A percentile compares a stretch with the other conserved stretches of the same genome.
These are phyloP conservation scores for Marmota monax DNA, from an alignment of 2,113 vertebrate genomes.

Conservation along the genomic window DNA sequence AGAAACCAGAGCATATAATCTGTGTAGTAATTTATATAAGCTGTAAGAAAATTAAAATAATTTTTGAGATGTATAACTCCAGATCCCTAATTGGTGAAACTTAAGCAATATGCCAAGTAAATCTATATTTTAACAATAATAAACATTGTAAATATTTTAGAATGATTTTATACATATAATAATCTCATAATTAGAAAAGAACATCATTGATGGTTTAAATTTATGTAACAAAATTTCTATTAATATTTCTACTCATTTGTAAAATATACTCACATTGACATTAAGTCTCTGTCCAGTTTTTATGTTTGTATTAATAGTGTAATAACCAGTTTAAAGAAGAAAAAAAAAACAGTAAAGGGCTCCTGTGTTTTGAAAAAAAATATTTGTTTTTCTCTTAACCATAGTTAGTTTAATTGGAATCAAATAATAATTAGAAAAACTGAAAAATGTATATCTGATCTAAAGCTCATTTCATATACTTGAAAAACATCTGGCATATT, in stretches of 20 bases:
- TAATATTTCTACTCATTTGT: neutral
- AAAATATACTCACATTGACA: neutral
- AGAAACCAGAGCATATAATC: neutral
- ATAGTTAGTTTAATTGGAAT: neutral
- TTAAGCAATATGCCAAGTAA: neutral
- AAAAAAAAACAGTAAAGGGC: no score
- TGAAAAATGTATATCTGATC: neutral
- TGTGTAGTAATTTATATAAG: neutral
- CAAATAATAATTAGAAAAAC: neutral
- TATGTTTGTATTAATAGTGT: neutral
- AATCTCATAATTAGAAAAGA: neutral
- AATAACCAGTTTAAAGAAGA: no score
- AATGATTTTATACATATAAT: neutral
- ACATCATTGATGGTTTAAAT: neutral
- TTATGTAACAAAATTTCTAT: slow-evolving; percentile 9
- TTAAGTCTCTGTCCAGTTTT: neutral
- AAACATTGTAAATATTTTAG: neutral
- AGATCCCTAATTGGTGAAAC: neutral
- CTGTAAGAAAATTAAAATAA: neutral
- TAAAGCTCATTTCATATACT: neutral
- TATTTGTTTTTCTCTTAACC: neutral
- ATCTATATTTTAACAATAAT: neutral
- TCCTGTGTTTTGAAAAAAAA: neutral
- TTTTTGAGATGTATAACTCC: neutral
- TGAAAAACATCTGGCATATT: neutral